A percentile compares a stretch with the other conserved stretches of the same genome.
Conservation (phyloP, 2,888 invertebrate species). For the Idaea straminata region DNA sequence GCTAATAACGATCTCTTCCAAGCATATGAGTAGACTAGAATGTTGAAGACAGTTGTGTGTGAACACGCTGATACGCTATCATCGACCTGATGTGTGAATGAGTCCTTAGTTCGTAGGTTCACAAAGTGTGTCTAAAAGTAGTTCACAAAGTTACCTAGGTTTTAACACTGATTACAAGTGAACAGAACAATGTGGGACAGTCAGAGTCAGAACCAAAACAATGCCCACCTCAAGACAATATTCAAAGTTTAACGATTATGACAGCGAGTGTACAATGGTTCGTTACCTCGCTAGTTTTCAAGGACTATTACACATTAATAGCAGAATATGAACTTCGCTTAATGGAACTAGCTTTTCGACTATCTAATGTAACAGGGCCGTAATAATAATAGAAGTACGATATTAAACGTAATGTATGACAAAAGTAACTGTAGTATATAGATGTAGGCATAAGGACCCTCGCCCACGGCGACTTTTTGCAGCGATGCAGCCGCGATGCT, state of each 20-base stretch:
- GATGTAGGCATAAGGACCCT: no score
- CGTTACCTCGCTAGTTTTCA: slow-evolving; percentile 28
- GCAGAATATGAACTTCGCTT: slow-evolving; percentile 22
- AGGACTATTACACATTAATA: slow-evolving; percentile 39
- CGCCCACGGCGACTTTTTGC: no score
- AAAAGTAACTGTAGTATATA: slow-evolving; percentile 3
- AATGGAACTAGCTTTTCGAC: slow-evolving; percentile 9
- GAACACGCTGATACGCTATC: no score
- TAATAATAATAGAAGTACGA: background rate
- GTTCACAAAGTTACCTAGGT: background rate
- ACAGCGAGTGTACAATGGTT: slow-evolving; percentile 7
- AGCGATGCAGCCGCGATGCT: no score
- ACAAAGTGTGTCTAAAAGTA: background rate
- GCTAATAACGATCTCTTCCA: no score
- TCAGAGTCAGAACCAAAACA: slow-evolving; percentile 4
- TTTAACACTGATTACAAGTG: background rate
- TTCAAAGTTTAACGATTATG: slow-evolving; percentile 19
- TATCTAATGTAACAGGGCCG: background rate
- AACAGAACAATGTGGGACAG: background rate
- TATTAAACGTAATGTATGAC: slow-evolving; percentile 15
- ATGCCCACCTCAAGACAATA: slow-evolving; percentile 5
- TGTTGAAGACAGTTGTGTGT: no score
- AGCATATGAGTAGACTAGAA: no score
- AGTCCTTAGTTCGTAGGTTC: background rate
- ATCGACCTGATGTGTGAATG: no score